Conservation (phyloP, 1,140 invertebrate genomes). For the Scylla paramamosain region DNA sequence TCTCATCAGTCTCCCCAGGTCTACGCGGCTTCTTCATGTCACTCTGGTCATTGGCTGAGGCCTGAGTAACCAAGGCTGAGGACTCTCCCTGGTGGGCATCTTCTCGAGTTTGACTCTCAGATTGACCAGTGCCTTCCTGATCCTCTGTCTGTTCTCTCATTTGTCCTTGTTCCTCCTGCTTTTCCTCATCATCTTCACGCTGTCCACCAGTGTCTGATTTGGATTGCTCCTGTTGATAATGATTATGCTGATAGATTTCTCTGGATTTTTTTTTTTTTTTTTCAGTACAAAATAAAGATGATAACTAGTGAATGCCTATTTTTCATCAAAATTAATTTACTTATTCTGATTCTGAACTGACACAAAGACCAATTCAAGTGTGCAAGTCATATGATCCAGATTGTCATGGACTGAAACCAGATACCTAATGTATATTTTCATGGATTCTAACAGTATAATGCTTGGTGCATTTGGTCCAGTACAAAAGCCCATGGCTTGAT, state of each 20-base stretch:
- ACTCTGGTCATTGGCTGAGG: slow-evolving; percentile 59
- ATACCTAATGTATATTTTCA: too few relatives aligned
- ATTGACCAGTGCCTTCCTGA: slow-evolving; percentile 74
- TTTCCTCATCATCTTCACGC: slow-evolving; percentile 75
- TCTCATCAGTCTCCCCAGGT: slow-evolving; percentile 60
- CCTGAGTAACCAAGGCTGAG: slow-evolving; percentile 79
- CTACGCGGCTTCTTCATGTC: slow-evolving; percentile 70
- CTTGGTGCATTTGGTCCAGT: too few relatives aligned
- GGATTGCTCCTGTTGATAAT: slow-evolving; percentile 79
- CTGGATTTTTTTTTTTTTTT: not conserved
- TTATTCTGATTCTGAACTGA: too few relatives aligned
- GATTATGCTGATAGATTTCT: not conserved
- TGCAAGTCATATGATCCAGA: too few relatives aligned
- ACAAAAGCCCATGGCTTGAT: too few relatives aligned
- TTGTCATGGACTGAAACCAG: too few relatives aligned
- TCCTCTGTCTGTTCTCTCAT: slow-evolving; percentile 77
- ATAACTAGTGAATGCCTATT: too few relatives aligned
- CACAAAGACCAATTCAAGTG: too few relatives aligned
- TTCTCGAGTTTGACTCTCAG: slow-evolving; percentile 72
- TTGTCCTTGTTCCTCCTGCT: slow-evolving; percentile 76
- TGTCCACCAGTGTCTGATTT: slow-evolving; percentile 70
- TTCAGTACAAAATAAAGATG: not conserved
- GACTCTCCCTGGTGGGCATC: slow-evolving; percentile 79
- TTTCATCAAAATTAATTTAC: too few relatives aligned
- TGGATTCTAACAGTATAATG: too few relatives aligned